phyloP scores from a whole-genome alignment of 2,113 vertebrate genomes.

The Epinephelus cyanopodus region DNA sequence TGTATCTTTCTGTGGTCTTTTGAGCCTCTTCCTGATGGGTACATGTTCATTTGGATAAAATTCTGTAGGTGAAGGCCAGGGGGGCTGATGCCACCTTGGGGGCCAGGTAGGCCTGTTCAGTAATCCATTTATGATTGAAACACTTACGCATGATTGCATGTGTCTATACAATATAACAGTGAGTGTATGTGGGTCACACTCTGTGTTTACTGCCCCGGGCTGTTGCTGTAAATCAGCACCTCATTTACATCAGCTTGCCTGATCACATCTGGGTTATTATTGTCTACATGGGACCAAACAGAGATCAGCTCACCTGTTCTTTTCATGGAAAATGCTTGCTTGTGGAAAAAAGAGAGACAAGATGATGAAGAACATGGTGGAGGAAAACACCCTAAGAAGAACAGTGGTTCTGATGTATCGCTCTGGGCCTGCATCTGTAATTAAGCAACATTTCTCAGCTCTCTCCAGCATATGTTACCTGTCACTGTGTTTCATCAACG shows the following conservation, averaged over 20 bases:
- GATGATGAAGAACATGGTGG: conserved; percentile 18
- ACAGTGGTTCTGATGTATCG: conserved; percentile 67
- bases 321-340: conserved; percentile 39
- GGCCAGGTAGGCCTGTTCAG: too few relatives aligned
- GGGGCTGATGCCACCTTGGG: too few relatives aligned
- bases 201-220: conserved; percentile 40
- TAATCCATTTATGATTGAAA: background rate
- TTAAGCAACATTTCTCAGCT: conserved; percentile 73
- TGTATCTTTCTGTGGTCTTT: too few relatives aligned
- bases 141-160: background rate
- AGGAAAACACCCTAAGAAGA: conserved; percentile 27
- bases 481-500: conserved; percentile 75
- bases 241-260: conserved; percentile 55
- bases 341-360: conserved; percentile 24
- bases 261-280: conserved; percentile 61
- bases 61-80: too few relatives aligned
- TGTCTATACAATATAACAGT: background rate
- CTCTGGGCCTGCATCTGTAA: conserved; percentile 68
- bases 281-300: conserved; percentile 34
- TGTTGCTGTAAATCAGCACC: conserved; percentile 56
- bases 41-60: too few relatives aligned
- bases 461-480: conserved; percentile 71
- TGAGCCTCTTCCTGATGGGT: too few relatives aligned
- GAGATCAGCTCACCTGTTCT: conserved; percentile 48
- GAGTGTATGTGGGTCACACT: conserved; percentile 43